Percentiles rank a stretch among this genome's conserved stretches.
Conservation (phyloP, 2,113 vertebrate genomes). For the Scalopus aquaticus region DNA sequence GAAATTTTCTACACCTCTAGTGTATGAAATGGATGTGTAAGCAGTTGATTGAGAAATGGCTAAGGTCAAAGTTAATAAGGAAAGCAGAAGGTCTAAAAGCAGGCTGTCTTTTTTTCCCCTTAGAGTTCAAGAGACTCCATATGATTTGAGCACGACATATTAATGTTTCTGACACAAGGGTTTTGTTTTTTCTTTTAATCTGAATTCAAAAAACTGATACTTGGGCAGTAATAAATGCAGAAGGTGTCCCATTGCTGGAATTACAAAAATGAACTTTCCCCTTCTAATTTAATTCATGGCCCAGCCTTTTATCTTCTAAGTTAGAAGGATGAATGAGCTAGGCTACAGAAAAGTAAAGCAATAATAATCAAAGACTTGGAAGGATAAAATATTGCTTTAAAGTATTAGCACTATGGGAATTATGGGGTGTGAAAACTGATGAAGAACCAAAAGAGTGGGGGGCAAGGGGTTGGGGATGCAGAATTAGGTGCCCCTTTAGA, state of each 20-base stretch:
- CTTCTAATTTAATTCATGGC: constrained; percentile 78
- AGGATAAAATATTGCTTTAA: constrained; percentile 73
- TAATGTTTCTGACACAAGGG: constrained; percentile 77
- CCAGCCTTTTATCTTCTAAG: constrained; percentile 74
- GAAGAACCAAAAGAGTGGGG: background rate
- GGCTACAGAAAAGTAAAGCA: constrained; percentile 73
- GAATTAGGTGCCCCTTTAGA: background rate
- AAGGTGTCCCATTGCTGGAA: constrained; percentile 72
- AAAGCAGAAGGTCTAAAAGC: constrained; percentile 80
- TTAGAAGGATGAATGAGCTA: constrained; percentile 67
- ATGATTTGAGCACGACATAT: constrained; percentile 78
- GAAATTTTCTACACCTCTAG: constrained; percentile 78
- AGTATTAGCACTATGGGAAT: constrained; percentile 38
- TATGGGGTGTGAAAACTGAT: background rate
- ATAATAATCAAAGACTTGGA: constrained; percentile 79
- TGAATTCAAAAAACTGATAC: constrained; percentile 79
- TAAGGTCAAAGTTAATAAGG: constrained; percentile 83
- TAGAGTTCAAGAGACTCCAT: constrained; percentile 73
- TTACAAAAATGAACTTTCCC: constrained; percentile 81
- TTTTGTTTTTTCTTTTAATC: constrained; percentile 72
- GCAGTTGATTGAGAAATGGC: constrained; percentile 82
- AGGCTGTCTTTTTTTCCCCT: constrained; percentile 29
- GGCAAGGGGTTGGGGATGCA: background rate
- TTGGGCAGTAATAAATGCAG: constrained; percentile 75
- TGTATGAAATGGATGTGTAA: constrained; percentile 80